phyloP scores from a whole-genome alignment of 2,113 vertebrate genomes.

The Trachemys scripta region DNA sequence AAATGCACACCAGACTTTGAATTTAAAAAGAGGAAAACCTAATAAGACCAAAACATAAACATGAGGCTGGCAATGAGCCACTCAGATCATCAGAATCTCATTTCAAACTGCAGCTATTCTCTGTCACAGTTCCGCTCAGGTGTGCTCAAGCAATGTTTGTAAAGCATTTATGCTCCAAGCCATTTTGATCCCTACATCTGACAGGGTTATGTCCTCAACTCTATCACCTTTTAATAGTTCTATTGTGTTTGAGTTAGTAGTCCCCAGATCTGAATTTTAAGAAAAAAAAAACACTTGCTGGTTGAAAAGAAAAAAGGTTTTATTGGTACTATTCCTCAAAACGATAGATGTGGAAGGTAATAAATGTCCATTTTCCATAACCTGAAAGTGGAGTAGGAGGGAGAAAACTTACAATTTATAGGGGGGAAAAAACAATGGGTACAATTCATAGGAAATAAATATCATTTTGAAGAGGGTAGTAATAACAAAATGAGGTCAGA shows the following conservation, averaged over 20 bases:
- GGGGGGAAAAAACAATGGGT: not conserved
- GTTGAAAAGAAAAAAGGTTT: not conserved
- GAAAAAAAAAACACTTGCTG: not conserved
- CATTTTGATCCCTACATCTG: slow-evolving; percentile 59
- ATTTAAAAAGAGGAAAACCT: not conserved
- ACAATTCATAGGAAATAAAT: not conserved
- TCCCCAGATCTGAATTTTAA: slow-evolving; percentile 34
- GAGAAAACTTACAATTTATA: not conserved
- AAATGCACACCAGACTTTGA: slow-evolving; percentile 6
- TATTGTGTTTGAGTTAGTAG: slow-evolving; percentile 68
- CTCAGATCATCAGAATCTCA: slow-evolving; percentile 1
- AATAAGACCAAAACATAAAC: not conserved
- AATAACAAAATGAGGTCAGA: not conserved
- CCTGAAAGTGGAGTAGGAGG: not conserved
- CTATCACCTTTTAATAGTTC: slow-evolving; percentile 72
- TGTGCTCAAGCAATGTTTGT: slow-evolving; percentile 54
- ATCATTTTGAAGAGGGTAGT: not conserved
- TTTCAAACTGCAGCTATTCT: slow-evolving; percentile 27
- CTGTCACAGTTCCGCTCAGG: slow-evolving; percentile 38
- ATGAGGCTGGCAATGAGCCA: not conserved
- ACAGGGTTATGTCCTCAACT: slow-evolving; percentile 71
- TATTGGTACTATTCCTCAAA: not conserved
- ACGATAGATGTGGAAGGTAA: not conserved
- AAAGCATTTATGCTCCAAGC: slow-evolving; percentile 56
- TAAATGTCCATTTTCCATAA: not conserved